Percentiles rank a stretch among this genome's conserved stretches.
Evolutionary conservation across 2,888 invertebrate genomes (phyloP).

Genomic region (Parnassius orleans): DNA sequence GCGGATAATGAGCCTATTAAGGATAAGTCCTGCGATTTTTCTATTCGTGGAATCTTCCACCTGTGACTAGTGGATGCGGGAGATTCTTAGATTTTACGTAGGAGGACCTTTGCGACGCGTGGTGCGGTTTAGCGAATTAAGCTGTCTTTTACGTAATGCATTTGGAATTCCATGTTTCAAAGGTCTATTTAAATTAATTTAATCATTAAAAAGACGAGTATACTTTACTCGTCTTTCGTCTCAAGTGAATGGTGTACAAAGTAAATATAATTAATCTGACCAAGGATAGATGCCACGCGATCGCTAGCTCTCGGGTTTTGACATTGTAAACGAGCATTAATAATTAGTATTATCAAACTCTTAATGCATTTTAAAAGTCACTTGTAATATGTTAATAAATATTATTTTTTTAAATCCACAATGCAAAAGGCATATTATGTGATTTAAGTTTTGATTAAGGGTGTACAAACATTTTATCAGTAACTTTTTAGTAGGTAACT

Average conservation of each 20-base stretch:
- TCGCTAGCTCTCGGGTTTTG: constrained; percentile 12
- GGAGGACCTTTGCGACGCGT: constrained; percentile 41
- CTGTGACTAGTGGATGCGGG: constrained; percentile 50
- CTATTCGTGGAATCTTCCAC: constrained; percentile 57
- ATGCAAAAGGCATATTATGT: too few relatives aligned
- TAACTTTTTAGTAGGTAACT: too few relatives aligned
- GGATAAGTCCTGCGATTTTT: constrained; percentile 45
- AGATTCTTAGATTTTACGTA: constrained; percentile 51
- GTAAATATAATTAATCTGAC: constrained; percentile 69
- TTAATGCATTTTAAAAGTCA: too few relatives aligned
- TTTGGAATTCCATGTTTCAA: constrained; percentile 70
- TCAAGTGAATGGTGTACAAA: constrained; percentile 46
- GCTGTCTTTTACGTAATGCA: constrained; percentile 67
- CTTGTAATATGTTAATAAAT: too few relatives aligned
- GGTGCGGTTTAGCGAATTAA: constrained; percentile 57
- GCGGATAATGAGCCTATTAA: constrained; percentile 42
- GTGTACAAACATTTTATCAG: too few relatives aligned
- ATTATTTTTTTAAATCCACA: too few relatives aligned
- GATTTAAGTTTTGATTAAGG: too few relatives aligned
- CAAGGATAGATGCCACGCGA: constrained; percentile 40
- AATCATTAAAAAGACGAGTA: constrained; percentile 68
- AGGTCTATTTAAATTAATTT: constrained; percentile 76
- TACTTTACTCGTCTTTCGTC: too few relatives aligned
- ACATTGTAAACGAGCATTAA: not conserved
- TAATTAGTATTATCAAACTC: not conserved